Conservation (phyloP, 2,113 vertebrate genomes). For the Nanger granti region DNA sequence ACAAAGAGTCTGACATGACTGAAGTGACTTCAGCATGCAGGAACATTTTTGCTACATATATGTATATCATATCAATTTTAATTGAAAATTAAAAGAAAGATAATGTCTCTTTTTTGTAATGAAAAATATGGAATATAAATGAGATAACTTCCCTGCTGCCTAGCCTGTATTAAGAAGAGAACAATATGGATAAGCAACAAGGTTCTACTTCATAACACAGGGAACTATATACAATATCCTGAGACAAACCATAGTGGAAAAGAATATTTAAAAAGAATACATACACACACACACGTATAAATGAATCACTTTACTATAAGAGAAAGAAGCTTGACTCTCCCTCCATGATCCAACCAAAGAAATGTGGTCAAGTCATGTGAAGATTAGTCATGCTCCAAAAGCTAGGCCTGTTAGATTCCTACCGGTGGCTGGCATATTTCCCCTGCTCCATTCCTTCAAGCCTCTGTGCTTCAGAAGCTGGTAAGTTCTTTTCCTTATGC, state of each 20-base stretch:
- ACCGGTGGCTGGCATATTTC: neutral
- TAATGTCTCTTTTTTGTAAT: neutral
- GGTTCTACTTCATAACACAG: neutral
- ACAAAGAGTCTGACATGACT: neutral
- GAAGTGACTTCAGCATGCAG: neutral
- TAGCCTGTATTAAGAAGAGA: neutral
- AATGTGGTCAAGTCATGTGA: neutral
- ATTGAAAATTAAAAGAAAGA: neutral
- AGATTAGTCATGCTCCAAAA: neutral
- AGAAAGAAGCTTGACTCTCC: neutral
- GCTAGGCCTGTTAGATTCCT: neutral
- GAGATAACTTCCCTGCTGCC: neutral
- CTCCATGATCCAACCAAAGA: neutral
- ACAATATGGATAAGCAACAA: neutral
- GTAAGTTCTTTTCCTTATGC: neutral
- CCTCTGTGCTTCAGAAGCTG: neutral
- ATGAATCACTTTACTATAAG: neutral
- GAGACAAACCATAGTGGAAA: neutral
- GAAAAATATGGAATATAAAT: neutral
- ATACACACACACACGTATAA: neutral
- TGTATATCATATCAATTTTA: neutral
- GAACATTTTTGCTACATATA: neutral
- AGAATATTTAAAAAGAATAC: neutral
- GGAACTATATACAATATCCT: neutral
- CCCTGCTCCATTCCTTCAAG: neutral